A percentile compares a stretch with the other conserved stretches of the same genome.
Conservation (phyloP, 2,797 vertebrate species). For the Propithecus deckenii region DNA sequence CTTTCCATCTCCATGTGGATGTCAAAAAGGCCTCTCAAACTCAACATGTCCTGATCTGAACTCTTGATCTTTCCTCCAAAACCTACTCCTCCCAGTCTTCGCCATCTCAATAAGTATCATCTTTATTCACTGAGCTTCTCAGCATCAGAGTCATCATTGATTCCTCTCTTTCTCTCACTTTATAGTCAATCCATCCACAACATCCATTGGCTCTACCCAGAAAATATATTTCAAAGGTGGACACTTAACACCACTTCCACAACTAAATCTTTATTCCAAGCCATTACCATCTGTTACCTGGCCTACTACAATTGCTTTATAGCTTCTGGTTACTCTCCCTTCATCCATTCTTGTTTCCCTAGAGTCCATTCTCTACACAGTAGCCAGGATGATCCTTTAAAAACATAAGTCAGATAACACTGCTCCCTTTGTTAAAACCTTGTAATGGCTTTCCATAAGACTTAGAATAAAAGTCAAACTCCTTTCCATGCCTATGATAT, state of each 20-base stretch:
- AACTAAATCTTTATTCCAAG: neutral
- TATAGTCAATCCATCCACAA: neutral
- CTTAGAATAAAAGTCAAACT: neutral
- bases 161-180: neutral
- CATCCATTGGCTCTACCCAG: neutral
- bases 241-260: neutral
- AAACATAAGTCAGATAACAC: neutral
- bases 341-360: neutral
- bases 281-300: neutral
- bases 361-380: neutral
- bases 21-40: neutral
- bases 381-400: neutral
- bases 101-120: neutral
- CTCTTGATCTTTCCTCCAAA: neutral
- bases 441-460: neutral
- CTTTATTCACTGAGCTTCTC: neutral
- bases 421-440: neutral
- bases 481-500: neutral
- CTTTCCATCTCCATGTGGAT: neutral
- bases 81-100: neutral
- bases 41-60: neutral
- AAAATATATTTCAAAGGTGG: neutral
- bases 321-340: neutral
- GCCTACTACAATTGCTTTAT: neutral
- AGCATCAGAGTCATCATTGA: neutral